phyloP scores from a whole-genome alignment of 2,888 invertebrate genomes.

The Meiosimyza platycephala region DNA sequence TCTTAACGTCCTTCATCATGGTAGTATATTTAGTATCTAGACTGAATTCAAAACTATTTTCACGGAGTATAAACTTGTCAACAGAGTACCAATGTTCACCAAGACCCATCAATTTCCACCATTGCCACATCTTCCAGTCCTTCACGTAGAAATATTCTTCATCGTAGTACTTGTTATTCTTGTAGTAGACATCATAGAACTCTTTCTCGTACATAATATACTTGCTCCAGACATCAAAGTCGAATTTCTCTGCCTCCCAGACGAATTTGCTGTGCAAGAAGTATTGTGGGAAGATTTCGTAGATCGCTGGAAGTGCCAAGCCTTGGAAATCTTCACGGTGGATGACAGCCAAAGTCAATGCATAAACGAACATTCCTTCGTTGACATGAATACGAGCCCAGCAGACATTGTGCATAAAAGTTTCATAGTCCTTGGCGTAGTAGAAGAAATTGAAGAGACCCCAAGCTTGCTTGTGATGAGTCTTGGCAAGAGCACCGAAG shows the following conservation, averaged over 20 bases:
- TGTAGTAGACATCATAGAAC: constrained; percentile 48
- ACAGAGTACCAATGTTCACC: constrained; percentile 48
- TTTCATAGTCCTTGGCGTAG: constrained; percentile 77
- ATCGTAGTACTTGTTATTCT: constrained; percentile 43
- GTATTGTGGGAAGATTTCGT: constrained; percentile 78
- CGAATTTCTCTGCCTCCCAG: constrained; percentile 72
- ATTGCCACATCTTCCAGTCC: constrained; percentile 51
- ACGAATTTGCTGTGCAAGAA: constrained; percentile 77
- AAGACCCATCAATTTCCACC: constrained; percentile 54
- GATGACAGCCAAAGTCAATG: constrained; percentile 72
- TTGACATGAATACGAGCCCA: constrained; percentile 76
- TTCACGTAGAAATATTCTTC: constrained; percentile 47
- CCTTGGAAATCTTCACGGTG: constrained; percentile 74
- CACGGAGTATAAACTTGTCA: constrained; percentile 48
- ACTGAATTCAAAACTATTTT: constrained; percentile 46
- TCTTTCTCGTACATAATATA: constrained; percentile 62
- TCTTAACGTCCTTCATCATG: constrained; percentile 44
- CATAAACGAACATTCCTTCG: constrained; percentile 76
- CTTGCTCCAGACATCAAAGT: constrained; percentile 65
- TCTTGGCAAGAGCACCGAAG: constrained; percentile 68
- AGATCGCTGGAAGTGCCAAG: constrained; percentile 76
- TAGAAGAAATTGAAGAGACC: constrained; percentile 74
- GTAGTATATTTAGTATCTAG: constrained; percentile 45
- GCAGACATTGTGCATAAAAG: constrained; percentile 76
- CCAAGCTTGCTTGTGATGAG: constrained; percentile 70